Conservation (phyloP, 2,888 invertebrate species). For the Artemia sinica region DNA sequence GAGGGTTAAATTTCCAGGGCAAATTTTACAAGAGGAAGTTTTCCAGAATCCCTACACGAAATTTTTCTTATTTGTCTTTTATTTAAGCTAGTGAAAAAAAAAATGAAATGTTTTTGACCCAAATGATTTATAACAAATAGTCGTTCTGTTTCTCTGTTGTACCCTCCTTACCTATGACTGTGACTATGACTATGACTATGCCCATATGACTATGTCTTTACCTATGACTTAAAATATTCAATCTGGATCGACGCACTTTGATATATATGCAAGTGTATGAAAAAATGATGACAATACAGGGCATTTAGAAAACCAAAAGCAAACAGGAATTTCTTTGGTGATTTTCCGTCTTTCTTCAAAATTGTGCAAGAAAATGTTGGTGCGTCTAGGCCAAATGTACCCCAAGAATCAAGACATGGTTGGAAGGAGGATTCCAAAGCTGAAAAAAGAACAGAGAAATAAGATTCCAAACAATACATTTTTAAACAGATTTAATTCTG, state of each 20-base stretch:
- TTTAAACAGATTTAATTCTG: constrained; percentile 23
- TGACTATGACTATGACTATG: too few species aligned
- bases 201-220: too few species aligned
- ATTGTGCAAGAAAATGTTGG: constrained; percentile 78
- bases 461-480: too few species aligned
- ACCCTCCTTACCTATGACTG: too few species aligned
- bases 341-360: constrained; percentile 51
- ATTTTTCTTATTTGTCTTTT: too few species aligned
- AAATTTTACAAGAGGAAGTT: too few species aligned
- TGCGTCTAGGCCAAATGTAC: constrained; percentile 56
- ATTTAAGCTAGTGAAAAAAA: too few species aligned
- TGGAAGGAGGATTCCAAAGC: constrained; percentile 48
- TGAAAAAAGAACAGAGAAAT: constrained; percentile 23
- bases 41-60: too few species aligned
- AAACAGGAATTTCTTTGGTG: constrained; percentile 68
- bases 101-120: too few species aligned
- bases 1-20: too few species aligned
- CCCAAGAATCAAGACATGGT: constrained; percentile 67
- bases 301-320: constrained; percentile 62
- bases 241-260: constrained; percentile 53
- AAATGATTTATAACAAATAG: too few species aligned
- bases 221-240: constrained; percentile 52
- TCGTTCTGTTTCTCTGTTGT: too few species aligned
- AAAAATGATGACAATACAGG: constrained; percentile 63
- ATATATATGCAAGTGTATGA: constrained; percentile 73